Evolutionary conservation across 2,113 vertebrate species (phyloP).

Genomic region (Calyptomena viridis): DNA sequence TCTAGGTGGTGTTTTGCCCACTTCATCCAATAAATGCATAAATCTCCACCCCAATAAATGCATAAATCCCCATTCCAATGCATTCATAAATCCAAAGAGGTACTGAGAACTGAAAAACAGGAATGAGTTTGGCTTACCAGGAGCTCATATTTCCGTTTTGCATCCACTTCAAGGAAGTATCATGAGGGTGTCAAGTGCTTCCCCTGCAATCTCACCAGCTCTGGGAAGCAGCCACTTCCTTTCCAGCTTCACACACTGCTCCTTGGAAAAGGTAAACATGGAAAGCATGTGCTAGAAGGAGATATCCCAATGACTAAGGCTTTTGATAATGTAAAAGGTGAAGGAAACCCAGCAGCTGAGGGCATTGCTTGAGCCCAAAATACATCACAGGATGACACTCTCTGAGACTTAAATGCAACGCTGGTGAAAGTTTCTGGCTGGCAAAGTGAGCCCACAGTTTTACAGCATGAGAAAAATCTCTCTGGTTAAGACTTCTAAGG

Average conservation of each 20-base stretch:
- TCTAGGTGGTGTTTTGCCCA: background rate
- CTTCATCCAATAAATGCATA: background rate
- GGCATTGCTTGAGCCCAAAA: background rate
- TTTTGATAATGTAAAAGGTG: background rate
- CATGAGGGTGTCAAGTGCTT: conserved; percentile 1
- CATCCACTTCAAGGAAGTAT: conserved; percentile 21
- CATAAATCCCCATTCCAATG: background rate
- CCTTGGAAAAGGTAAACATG: background rate
- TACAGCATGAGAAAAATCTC: background rate
- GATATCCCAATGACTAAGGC: background rate
- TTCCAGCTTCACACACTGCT: background rate
- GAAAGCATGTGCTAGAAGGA: background rate
- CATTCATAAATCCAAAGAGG: background rate
- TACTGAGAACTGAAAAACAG: background rate
- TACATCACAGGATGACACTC: accelerated
- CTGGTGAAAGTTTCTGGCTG: background rate
- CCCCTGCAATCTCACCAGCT: background rate
- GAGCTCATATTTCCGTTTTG: background rate
- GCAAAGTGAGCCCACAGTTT: background rate
- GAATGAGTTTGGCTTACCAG: background rate
- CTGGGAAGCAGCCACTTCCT: conserved; percentile 26
- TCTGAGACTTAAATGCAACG: too few species aligned
- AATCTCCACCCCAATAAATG: background rate
- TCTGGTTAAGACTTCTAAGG: background rate
- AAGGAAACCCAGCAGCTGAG: background rate